Percentiles rank a stretch among this genome's conserved stretches.
Evolutionary conservation across 2,113 vertebrate species (phyloP).

Genomic region (Todiramphus saurophagus): DNA sequence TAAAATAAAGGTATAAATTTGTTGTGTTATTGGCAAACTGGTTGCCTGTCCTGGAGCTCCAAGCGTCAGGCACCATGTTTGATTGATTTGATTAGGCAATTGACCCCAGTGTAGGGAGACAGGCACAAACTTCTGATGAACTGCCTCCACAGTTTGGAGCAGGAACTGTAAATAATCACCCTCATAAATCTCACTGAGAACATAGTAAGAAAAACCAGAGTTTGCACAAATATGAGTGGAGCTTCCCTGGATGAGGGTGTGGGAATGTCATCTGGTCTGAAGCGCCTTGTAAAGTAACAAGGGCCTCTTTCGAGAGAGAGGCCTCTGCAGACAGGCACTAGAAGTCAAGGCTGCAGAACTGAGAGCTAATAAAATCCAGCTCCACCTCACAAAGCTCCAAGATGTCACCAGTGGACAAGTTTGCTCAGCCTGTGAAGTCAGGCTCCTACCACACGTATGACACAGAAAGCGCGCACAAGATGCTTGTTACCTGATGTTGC

Average conservation of each 20-base stretch:
- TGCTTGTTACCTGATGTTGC: conserved; percentile 84
- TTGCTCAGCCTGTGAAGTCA: not conserved
- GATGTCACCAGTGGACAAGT: not conserved
- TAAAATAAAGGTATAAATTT: not conserved
- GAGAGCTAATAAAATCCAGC: not conserved
- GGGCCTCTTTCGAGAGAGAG: not conserved
- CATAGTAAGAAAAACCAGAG: rapidly evolving
- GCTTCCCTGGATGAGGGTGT: not conserved
- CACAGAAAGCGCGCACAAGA: not conserved
- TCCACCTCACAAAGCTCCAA: not conserved
- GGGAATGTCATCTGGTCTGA: not conserved
- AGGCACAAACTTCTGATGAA: not conserved
- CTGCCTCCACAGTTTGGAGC: not conserved
- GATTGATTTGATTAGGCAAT: not conserved
- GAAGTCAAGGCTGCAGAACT: not conserved
- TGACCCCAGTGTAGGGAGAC: not conserved
- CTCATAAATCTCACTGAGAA: not conserved
- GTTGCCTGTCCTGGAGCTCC: not conserved
- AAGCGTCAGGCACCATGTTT: not conserved
- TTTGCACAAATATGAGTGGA: not conserved
- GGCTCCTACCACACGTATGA: not conserved
- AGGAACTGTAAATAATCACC: not conserved
- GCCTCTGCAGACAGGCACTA: not conserved
- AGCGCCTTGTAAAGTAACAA: not conserved
- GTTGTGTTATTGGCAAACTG: not conserved